Conservation (phyloP, 2,113 vertebrate genomes). For the Platysternon megacephalum region DNA sequence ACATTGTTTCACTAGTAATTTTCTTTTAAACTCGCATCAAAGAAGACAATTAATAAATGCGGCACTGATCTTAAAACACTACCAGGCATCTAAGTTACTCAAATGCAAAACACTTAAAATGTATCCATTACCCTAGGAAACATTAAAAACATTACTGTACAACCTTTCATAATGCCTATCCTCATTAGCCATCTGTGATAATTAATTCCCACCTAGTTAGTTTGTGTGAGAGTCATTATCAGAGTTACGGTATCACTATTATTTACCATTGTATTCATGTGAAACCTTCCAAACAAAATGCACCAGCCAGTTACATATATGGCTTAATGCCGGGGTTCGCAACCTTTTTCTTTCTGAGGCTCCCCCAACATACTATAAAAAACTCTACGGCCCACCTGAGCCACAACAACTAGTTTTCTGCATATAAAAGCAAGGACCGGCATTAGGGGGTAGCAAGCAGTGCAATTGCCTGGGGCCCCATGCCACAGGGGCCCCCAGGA, state of each 20-base stretch:
- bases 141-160: not conserved
- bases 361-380: too few species aligned
- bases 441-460: too few species aligned
- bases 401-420: too few species aligned
- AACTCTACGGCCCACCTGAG: too few species aligned
- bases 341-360: too few species aligned
- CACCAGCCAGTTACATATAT: accelerated
- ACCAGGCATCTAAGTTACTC: not conserved
- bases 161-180: not conserved
- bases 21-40: not conserved
- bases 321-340: not conserved
- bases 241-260: not conserved
- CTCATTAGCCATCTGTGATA: accelerated
- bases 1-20: not conserved
- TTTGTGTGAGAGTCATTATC: not conserved
- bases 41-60: not conserved
- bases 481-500: too few species aligned
- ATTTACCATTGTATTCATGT: not conserved
- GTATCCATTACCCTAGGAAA: not conserved
- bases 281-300: not conserved
- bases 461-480: too few species aligned
- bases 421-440: too few species aligned
- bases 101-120: not conserved
- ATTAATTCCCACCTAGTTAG: not conserved
- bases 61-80: not conserved